Percentiles rank a stretch among this genome's conserved stretches.
These are phyloP conservation scores for Thunnus thynnus DNA, from an alignment of 2,113 vertebrate genomes.

Conservation along the genomic window DNA sequence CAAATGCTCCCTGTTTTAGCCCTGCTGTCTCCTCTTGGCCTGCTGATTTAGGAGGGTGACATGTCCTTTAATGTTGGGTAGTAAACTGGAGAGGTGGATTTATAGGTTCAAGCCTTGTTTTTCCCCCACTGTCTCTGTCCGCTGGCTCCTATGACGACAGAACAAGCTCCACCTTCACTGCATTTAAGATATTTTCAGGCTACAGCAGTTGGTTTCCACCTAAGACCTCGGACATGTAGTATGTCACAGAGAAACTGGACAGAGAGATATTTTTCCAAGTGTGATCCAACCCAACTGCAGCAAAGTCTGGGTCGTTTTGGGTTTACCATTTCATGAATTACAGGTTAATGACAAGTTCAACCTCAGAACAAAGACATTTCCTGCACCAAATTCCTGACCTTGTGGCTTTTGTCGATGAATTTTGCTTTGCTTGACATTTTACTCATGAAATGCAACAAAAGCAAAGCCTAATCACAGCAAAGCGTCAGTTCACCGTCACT, in stretches of 20 bases:
- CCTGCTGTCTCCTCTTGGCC: constrained; percentile 64
- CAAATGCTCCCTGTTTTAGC: constrained; percentile 77
- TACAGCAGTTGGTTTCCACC: constrained; percentile 7
- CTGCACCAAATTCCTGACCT: not conserved
- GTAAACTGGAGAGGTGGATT: constrained; percentile 79
- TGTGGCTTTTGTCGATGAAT: not conserved
- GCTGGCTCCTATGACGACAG: constrained; percentile 59
- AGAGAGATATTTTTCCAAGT: not conserved
- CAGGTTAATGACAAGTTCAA: not conserved
- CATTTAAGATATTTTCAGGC: constrained; percentile 52
- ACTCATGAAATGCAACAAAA: constrained; percentile 3
- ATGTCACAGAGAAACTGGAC: not conserved
- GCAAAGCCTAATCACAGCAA: constrained; percentile 6
- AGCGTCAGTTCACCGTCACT: not conserved
- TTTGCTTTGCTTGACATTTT: not conserved
- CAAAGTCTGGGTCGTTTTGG: not conserved
- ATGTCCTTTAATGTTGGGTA: constrained; percentile 79
- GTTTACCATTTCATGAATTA: constrained; percentile 18
- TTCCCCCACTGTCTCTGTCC: constrained; percentile 57
- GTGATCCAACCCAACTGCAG: not conserved
- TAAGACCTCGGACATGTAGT: not conserved
- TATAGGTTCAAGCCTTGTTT: constrained; percentile 67
- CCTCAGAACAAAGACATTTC: constrained; percentile 6
- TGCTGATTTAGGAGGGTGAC: constrained; percentile 80
- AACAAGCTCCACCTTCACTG: constrained; percentile 39